phyloP scores from a whole-genome alignment of 2,888 invertebrate genomes.

The Sipha maydis region DNA sequence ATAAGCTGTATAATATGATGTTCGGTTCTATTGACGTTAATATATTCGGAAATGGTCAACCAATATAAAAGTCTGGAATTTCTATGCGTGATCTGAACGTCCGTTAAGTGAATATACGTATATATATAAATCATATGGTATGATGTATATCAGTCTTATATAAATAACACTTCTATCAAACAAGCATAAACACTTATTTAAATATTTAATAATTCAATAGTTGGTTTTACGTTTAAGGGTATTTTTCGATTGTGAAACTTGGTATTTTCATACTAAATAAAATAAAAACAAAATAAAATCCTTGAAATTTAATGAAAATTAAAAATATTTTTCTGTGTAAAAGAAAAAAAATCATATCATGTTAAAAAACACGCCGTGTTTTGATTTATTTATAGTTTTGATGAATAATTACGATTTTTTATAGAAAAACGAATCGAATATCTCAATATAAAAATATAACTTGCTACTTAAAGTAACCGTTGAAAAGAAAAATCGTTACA shows the following conservation, averaged over 20 bases:
- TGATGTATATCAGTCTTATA: neutral
- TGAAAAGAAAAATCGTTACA: slow-evolving; percentile 37
- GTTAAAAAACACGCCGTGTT: neutral
- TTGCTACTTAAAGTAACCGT: neutral
- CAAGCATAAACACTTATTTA: neutral
- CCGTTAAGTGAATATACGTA: neutral
- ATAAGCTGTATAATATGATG: neutral
- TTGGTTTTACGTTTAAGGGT: neutral
- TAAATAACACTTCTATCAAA: slow-evolving; percentile 2
- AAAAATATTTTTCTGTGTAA: neutral
- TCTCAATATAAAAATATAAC: slow-evolving; percentile 18
- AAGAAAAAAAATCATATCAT: neutral
- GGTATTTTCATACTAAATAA: neutral
- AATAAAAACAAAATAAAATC: neutral
- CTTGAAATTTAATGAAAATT: neutral
- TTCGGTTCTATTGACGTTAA: slow-evolving; percentile 36
- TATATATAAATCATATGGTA: neutral
- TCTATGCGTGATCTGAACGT: neutral
- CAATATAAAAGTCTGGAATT: slow-evolving; percentile 55
- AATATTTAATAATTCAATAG: neutral
- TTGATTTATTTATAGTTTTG: neutral
- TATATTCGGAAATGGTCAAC: slow-evolving; percentile 55
- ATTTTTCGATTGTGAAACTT: neutral
- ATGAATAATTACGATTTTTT: neutral
- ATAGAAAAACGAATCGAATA: slow-evolving; percentile 9